These are phyloP conservation scores for Tetragonisca angustula DNA, from an alignment of 2,888 invertebrate species.

Conservation along the genomic window DNA sequence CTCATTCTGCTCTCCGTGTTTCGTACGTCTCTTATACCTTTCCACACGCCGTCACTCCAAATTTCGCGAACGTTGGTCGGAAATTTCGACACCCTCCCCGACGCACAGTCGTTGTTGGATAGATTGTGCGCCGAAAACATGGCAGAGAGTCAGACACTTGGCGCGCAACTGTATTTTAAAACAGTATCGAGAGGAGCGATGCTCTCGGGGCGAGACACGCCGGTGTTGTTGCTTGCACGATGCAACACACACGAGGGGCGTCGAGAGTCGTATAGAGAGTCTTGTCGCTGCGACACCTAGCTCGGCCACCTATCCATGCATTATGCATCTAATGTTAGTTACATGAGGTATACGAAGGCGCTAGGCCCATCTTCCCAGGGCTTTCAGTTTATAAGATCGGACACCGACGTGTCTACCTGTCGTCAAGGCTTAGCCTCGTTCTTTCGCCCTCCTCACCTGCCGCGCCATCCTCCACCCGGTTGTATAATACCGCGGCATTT, in stretches of 20 bases:
- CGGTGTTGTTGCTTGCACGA: constrained; percentile 41
- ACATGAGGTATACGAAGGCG: constrained; percentile 78
- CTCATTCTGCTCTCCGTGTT: background rate
- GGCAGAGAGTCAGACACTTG: background rate
- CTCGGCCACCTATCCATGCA: constrained; percentile 77
- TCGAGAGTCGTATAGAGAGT: constrained; percentile 56
- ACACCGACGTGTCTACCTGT: constrained; percentile 78
- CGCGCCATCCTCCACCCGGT: constrained; percentile 18
- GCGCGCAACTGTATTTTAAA: constrained; percentile 34
- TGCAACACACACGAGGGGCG: constrained; percentile 48
- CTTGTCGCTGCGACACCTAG: constrained; percentile 76
- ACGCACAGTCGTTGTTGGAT: background rate
- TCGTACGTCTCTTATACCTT: too few species aligned
- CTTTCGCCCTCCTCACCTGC: constrained; percentile 66
- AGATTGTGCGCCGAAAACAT: background rate
- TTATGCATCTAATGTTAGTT: constrained; percentile 83
- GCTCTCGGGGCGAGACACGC: constrained; percentile 3
- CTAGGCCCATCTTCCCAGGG: constrained; percentile 71
- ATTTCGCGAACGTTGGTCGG: background rate
- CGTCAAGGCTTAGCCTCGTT: constrained; percentile 70
- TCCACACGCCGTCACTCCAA: background rate
- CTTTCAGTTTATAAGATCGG: constrained; percentile 69
- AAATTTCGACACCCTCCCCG: background rate
- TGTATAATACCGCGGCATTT: constrained; percentile 21
- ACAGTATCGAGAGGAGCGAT: constrained; percentile 24